phyloP scores from a whole-genome alignment of 2,113 vertebrate genomes.

The Cyanoramphus novaezelandiae region DNA sequence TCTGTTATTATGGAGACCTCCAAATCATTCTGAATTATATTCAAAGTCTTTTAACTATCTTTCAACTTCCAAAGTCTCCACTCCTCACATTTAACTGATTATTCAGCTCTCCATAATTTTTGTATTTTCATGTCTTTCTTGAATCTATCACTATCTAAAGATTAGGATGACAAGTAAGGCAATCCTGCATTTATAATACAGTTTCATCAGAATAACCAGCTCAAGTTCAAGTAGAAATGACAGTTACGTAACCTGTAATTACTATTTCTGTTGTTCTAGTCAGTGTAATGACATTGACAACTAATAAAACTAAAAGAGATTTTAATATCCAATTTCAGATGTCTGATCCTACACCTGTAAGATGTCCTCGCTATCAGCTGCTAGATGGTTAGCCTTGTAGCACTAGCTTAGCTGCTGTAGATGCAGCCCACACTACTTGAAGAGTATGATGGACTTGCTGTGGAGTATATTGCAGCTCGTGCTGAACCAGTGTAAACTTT shows the following conservation, averaged over 20 bases:
- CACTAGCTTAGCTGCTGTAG: neutral
- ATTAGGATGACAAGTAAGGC: neutral
- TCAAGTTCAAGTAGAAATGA: neutral
- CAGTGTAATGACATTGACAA: neutral
- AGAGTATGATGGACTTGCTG: neutral
- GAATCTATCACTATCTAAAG: neutral
- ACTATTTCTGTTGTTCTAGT: neutral
- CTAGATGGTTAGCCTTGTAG: neutral
- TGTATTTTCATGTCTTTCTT: neutral
- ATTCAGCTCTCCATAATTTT: neutral
- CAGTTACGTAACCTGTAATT: neutral
- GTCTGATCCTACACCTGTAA: too few species aligned
- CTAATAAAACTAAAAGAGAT: neutral
- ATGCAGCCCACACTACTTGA: neutral
- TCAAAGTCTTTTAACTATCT: neutral
- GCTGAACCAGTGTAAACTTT: neutral
- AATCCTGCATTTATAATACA: neutral
- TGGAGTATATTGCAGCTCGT: neutral
- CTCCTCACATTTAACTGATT: neutral
- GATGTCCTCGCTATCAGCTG: neutral
- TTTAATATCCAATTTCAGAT: neutral
- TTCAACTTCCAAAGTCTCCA: neutral
- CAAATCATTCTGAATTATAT: neutral
- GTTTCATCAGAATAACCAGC: neutral
- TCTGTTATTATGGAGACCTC: neutral